Evolutionary conservation across 2,888 invertebrate genomes (phyloP).

Genomic region (Pachymerium ferrugineum): DNA sequence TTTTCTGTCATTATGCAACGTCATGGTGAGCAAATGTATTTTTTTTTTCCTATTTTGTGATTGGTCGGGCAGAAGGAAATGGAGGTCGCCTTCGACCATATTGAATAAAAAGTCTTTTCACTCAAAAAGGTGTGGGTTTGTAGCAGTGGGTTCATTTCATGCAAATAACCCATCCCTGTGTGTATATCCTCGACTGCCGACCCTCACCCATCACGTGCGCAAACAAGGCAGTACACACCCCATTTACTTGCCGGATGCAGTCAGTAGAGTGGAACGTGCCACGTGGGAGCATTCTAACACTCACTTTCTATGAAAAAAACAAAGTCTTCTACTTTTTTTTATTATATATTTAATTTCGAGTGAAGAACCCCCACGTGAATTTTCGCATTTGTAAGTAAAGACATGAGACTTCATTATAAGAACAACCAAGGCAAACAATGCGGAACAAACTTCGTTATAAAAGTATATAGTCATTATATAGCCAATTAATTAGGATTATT

Average conservation of each 20-base stretch:
- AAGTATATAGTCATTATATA: no score
- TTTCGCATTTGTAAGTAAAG: no score
- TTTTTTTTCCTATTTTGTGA: no score
- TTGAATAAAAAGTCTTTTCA: constrained; percentile 12
- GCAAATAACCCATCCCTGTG: constrained; percentile 9
- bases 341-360: no score
- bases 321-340: no score
- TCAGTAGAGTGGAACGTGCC: constrained; percentile 15
- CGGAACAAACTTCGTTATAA: no score
- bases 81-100: not conserved
- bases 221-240: constrained; percentile 29
- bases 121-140: not conserved
- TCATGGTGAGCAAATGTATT: not conserved
- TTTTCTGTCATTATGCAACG: not conserved
- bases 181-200: constrained; percentile 11
- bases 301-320: not conserved
- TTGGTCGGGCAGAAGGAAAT: not conserved
- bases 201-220: constrained; percentile 25
- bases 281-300: constrained; percentile 15
- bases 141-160: constrained; percentile 23
- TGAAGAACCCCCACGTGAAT: no score
- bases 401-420: no score
- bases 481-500: no score
- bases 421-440: no score
- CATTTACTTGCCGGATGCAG: constrained; percentile 27